Evolutionary conservation across 2,888 invertebrate species (phyloP).

Genomic region (Acholoe squamosa): DNA sequence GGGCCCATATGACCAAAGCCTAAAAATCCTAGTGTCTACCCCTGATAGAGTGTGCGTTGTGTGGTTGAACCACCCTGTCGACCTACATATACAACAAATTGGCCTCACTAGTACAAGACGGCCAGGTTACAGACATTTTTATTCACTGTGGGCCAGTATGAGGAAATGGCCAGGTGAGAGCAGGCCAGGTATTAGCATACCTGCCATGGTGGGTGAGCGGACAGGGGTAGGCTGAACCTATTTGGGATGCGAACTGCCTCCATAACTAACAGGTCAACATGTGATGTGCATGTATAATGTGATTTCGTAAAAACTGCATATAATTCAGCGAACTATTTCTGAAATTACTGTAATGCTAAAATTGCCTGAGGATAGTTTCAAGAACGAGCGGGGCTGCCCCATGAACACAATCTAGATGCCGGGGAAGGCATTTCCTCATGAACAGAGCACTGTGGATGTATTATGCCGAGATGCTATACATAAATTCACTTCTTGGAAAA

Average conservation of each 20-base stretch:
- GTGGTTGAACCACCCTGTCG: neutral
- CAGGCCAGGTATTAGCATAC: neutral
- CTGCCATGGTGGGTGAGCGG: neutral
- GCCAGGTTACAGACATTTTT: constrained; percentile 13
- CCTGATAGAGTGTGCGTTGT: no score
- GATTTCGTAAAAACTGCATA: neutral
- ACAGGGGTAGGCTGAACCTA: neutral
- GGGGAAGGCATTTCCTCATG: no score
- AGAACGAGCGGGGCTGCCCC: no score
- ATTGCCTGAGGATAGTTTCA: neutral
- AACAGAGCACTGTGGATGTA: no score
- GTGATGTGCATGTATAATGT: neutral
- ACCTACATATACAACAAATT: neutral
- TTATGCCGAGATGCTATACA: no score
- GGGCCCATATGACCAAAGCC: no score
- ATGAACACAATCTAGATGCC: no score
- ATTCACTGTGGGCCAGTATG: neutral
- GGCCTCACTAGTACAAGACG: neutral
- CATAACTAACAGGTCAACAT: neutral
- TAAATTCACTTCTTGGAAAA: no score
- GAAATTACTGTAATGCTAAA: neutral
- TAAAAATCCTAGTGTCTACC: no score
- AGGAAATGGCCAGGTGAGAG: constrained; percentile 27
- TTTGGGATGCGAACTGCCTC: neutral
- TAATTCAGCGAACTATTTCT: neutral